A percentile compares a stretch with the other conserved stretches of the same genome.
Evolutionary conservation across 2,888 invertebrate genomes (phyloP).

Genomic region (Archips crataeganus): DNA sequence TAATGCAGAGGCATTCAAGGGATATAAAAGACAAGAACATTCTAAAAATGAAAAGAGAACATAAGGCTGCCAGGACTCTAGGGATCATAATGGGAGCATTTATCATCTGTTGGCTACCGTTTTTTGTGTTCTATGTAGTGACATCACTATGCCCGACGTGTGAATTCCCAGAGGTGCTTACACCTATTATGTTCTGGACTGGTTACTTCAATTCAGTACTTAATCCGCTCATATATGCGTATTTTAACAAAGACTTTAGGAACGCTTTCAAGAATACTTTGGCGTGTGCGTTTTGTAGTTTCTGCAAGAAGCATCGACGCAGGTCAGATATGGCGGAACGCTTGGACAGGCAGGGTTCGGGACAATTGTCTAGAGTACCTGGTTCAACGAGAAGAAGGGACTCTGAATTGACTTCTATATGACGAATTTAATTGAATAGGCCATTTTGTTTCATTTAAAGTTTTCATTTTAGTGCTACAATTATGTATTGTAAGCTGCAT

Average conservation of each 20-base stretch:
- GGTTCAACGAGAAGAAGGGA: constrained; percentile 90
- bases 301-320: constrained; percentile 91
- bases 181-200: constrained; percentile 98
- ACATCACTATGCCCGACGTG: constrained; percentile 93
- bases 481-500: too few species aligned
- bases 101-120: constrained; percentile 98
- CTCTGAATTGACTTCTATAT: constrained; percentile 90
- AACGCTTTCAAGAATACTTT: constrained; percentile 98
- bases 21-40: constrained; percentile 94
- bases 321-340: constrained; percentile 91
- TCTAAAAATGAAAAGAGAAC: constrained; percentile 96
- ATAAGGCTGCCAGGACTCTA: constrained; percentile 97
- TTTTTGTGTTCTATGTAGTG: constrained; percentile 97
- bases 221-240: constrained; percentile 98
- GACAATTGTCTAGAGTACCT: constrained; percentile 90
- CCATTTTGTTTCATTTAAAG: too few species aligned
- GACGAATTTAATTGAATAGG: constrained; percentile 47
- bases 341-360: constrained; percentile 91
- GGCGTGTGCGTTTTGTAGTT: constrained; percentile 94
- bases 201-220: constrained; percentile 99
- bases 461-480: too few species aligned
- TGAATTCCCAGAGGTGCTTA: constrained; percentile 93
- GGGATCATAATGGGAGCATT: constrained; percentile 99
- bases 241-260: constrained; percentile 99
- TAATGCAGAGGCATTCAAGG: constrained; percentile 90